Percentiles rank a stretch among this genome's conserved stretches.
These are phyloP conservation scores for Euglossa dilemma DNA, from an alignment of 1,140 invertebrate genomes.

Conservation along the genomic window DNA sequence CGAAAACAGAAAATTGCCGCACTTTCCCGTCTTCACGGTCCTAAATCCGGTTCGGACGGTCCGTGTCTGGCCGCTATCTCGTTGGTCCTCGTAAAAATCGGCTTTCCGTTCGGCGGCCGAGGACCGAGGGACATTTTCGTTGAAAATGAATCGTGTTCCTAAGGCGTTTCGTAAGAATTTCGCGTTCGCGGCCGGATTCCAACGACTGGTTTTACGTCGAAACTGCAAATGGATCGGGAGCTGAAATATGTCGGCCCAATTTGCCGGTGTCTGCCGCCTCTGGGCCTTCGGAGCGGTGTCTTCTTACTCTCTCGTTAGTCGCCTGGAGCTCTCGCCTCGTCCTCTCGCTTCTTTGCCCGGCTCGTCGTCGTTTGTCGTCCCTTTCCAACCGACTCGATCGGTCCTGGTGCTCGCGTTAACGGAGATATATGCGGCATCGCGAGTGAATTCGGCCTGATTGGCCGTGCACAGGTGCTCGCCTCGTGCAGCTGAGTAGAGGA, in stretches of 20 bases:
- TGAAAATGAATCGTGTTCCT: constrained; percentile 59
- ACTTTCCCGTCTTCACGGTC: not conserved
- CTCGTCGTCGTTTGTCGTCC: not conserved
- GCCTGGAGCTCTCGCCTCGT: constrained; percentile 50
- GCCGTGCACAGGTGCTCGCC: constrained; percentile 53
- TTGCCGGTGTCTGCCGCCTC: constrained; percentile 73
- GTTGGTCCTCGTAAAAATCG: constrained; percentile 31
- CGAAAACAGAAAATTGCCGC: not conserved
- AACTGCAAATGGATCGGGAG: constrained; percentile 71
- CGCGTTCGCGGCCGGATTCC: constrained; percentile 66
- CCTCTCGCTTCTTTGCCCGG: not conserved
- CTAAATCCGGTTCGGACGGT: constrained; percentile 15
- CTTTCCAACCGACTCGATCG: not conserved
- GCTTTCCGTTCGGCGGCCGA: constrained; percentile 6
- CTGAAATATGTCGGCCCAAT: constrained; percentile 75
- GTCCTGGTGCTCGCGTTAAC: constrained; percentile 45
- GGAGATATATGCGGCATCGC: constrained; percentile 59
- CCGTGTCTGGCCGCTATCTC: not conserved
- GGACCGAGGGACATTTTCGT: constrained; percentile 54
- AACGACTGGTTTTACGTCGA: constrained; percentile 74
- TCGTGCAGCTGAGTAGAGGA: constrained; percentile 33
- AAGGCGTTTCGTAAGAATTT: constrained; percentile 72
- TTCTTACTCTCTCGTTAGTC: constrained; percentile 66
- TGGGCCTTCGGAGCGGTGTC: constrained; percentile 48
- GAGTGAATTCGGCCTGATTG: constrained; percentile 64